These are phyloP conservation scores for Seriola quinqueradiata DNA, from an alignment of 2,113 vertebrate species.

Conservation along the genomic window DNA sequence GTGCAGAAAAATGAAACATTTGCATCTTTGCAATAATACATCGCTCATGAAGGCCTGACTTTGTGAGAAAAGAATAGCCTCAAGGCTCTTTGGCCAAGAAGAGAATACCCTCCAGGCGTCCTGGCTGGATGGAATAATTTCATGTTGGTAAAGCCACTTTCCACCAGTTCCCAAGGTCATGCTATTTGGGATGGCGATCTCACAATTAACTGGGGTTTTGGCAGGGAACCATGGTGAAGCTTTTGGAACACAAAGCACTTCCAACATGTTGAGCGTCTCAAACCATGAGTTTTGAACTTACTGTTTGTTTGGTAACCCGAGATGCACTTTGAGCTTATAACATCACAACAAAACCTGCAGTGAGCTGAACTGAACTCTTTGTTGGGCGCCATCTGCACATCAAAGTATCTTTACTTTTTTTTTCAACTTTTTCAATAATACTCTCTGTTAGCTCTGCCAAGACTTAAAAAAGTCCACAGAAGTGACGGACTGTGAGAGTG, in stretches of 20 bases:
- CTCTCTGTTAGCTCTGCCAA: constrained; percentile 43
- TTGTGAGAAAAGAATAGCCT: constrained; percentile 40
- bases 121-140: constrained; percentile 43
- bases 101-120: constrained; percentile 15
- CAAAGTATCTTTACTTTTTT: constrained; percentile 46
- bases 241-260: constrained; percentile 59
- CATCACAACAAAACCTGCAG: constrained; percentile 71
- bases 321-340: constrained; percentile 59
- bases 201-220: constrained; percentile 77
- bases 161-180: constrained; percentile 72
- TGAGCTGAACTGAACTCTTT: constrained; percentile 46
- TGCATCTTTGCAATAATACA: constrained; percentile 15
- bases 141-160: constrained; percentile 64
- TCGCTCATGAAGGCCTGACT: background rate
- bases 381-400: constrained; percentile 65
- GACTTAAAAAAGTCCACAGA: background rate
- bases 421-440: constrained; percentile 37
- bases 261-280: constrained; percentile 60
- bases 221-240: constrained; percentile 52
- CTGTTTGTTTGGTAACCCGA: constrained; percentile 69
- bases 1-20: constrained; percentile 27
- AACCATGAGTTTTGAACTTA: constrained; percentile 42
- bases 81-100: constrained; percentile 5
- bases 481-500: constrained; percentile 35
- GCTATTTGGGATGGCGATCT: constrained; percentile 64